Conservation (phyloP, 2,113 vertebrate genomes). For the Caranx melampygus region DNA sequence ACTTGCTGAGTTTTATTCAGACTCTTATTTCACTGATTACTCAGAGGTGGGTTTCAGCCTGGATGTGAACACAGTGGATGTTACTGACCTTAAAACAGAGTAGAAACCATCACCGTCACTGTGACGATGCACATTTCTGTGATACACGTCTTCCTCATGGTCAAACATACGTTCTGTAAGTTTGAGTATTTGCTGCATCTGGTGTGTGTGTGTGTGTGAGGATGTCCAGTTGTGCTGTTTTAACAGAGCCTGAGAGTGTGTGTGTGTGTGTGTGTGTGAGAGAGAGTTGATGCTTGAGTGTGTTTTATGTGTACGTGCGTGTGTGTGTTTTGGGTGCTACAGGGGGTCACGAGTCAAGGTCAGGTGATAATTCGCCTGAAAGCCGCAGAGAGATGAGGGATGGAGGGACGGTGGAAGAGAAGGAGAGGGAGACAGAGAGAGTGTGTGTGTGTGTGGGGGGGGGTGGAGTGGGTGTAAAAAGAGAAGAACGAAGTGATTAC, state of each 20-base stretch:
- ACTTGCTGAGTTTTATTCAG: too few species aligned
- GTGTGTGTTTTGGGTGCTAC: conserved; percentile 10
- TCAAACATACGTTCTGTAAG: neutral
- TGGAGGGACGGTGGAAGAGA: conserved; percentile 6
- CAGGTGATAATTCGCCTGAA: conserved; percentile 70
- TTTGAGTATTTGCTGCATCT: neutral
- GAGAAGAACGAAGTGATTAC: conserved; percentile 25
- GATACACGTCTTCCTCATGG: too few species aligned
- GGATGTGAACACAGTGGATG: neutral
- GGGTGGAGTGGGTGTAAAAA: neutral
- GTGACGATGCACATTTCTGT: neutral
- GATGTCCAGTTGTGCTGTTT: neutral
- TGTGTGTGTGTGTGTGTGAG: conserved; percentile 10
- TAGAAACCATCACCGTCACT: neutral
- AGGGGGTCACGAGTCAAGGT: conserved; percentile 71
- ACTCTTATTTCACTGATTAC: neutral
- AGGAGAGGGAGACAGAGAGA: neutral
- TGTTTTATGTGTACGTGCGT: conserved; percentile 24
- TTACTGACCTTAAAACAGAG: neutral
- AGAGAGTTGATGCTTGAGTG: neutral
- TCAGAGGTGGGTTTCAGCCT: neutral
- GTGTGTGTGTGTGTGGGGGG: neutral
- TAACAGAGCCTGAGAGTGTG: neutral
- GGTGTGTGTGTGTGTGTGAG: neutral
- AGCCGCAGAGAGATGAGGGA: conserved; percentile 36